phyloP scores from a whole-genome alignment of 2,113 vertebrate species.

The Pollachius pollachius region DNA sequence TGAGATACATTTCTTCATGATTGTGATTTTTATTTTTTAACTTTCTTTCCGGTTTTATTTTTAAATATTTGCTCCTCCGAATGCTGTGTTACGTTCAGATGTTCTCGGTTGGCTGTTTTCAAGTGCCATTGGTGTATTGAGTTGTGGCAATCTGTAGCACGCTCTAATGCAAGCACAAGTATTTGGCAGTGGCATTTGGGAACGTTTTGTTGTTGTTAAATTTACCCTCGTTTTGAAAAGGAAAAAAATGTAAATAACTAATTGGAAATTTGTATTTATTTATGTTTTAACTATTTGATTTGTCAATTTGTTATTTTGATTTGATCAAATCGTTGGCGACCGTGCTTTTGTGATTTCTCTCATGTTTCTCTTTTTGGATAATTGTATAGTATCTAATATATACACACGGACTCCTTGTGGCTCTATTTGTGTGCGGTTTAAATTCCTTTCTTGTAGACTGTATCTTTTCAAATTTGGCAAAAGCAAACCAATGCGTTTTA shows the following conservation, averaged over 20 bases:
- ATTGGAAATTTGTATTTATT: slow-evolving; percentile 73
- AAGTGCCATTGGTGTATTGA: slow-evolving; percentile 71
- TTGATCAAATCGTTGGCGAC: slow-evolving; percentile 64
- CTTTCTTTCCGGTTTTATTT: slow-evolving; percentile 22
- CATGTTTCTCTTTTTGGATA: slow-evolving; percentile 54
- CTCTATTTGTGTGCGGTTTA: slow-evolving; percentile 67
- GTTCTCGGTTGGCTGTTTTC: slow-evolving; percentile 61
- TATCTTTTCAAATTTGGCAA: slow-evolving; percentile 72
- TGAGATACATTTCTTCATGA: slow-evolving; percentile 42
- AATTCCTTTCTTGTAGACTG: slow-evolving; percentile 67
- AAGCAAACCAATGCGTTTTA: slow-evolving; percentile 69
- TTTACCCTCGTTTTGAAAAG: slow-evolving; percentile 30
- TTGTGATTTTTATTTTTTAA: slow-evolving; percentile 54
- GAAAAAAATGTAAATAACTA: slow-evolving; percentile 72
- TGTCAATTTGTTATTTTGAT: slow-evolving; percentile 59
- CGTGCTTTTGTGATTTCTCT: slow-evolving; percentile 70
- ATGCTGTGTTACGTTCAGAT: slow-evolving; percentile 57
- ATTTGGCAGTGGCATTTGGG: slow-evolving; percentile 68
- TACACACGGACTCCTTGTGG: slow-evolving; percentile 57
- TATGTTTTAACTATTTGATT: slow-evolving; percentile 64
- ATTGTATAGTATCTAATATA: slow-evolving; percentile 77
- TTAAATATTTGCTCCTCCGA: slow-evolving; percentile 31
- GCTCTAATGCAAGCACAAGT: slow-evolving; percentile 79
- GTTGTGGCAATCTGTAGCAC: slow-evolving; percentile 78
- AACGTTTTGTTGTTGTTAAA: slow-evolving; percentile 41